Conservation (phyloP, 2,888 invertebrate species). For the Luperina testacea region DNA sequence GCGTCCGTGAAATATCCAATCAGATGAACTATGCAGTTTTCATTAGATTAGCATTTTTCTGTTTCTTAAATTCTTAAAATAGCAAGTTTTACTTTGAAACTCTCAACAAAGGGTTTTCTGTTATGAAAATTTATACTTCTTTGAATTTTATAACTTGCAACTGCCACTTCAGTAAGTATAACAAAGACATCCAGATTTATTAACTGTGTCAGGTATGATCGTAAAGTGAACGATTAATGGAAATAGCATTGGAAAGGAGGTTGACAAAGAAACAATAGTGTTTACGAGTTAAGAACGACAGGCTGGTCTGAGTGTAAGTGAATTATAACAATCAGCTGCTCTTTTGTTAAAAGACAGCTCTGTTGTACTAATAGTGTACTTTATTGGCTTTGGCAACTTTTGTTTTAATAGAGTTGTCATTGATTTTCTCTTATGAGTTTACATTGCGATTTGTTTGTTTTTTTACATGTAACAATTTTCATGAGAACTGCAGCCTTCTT, state of each 20-base stretch:
- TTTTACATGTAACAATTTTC: neutral
- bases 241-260: constrained; percentile 74
- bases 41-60: neutral
- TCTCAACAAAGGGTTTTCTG: constrained; percentile 18
- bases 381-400: constrained; percentile 23
- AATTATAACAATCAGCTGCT: constrained; percentile 78
- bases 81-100: neutral
- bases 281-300: constrained; percentile 76
- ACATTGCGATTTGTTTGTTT: neutral
- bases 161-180: constrained; percentile 32
- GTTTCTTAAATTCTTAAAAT: neutral
- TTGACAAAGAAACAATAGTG: constrained; percentile 83
- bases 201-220: constrained; percentile 73
- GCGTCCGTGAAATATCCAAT: neutral
- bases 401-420: constrained; percentile 1
- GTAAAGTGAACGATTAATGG: constrained; percentile 83
- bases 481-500: neutral
- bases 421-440: neutral
- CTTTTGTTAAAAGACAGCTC: constrained; percentile 49
- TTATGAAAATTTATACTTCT: constrained; percentile 26
- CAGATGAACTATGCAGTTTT: neutral
- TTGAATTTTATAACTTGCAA: constrained; percentile 26
- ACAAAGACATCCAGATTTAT: constrained; percentile 54
- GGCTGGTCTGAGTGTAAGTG: constrained; percentile 69
- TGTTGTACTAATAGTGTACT: constrained; percentile 31